These are phyloP conservation scores for Artibeus jamaicensis DNA, from an alignment of 2,797 vertebrate genomes.

Conservation along the genomic window DNA sequence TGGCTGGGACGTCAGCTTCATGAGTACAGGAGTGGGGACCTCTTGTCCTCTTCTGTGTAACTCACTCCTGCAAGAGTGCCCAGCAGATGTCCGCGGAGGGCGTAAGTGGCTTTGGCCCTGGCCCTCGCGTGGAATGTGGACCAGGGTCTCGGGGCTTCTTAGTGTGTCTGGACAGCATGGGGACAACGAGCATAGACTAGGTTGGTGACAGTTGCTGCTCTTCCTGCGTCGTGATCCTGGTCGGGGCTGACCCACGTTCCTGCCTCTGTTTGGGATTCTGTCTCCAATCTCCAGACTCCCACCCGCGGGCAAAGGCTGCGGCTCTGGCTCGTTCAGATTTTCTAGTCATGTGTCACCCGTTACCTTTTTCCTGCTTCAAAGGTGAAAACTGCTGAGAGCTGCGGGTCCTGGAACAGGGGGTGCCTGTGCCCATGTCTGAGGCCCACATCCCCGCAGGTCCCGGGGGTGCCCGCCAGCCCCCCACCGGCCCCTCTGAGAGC, in stretches of 20 bases:
- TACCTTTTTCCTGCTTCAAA: neutral
- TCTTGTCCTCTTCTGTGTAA: neutral
- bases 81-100: rapidly evolving
- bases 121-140: too few species aligned
- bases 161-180: neutral
- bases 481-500: rapidly evolving
- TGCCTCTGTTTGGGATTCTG: too few species aligned
- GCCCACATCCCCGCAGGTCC: rapidly evolving
- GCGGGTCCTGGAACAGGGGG: too few species aligned
- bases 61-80: neutral
- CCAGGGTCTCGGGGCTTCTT: neutral
- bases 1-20: rapidly evolving
- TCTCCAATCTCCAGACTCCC: neutral
- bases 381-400: neutral
- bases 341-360: neutral
- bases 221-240: neutral
- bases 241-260: neutral
- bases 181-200: neutral
- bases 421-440: rapidly evolving
- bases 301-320: neutral
- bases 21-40: rapidly evolving
- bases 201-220: rapidly evolving
- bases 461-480: rapidly evolving
- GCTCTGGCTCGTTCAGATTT: neutral
- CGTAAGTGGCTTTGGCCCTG: rapidly evolving